Evolutionary conservation across 1,140 invertebrate genomes (phyloP).

Genomic region (Melitaea cinxia): DNA sequence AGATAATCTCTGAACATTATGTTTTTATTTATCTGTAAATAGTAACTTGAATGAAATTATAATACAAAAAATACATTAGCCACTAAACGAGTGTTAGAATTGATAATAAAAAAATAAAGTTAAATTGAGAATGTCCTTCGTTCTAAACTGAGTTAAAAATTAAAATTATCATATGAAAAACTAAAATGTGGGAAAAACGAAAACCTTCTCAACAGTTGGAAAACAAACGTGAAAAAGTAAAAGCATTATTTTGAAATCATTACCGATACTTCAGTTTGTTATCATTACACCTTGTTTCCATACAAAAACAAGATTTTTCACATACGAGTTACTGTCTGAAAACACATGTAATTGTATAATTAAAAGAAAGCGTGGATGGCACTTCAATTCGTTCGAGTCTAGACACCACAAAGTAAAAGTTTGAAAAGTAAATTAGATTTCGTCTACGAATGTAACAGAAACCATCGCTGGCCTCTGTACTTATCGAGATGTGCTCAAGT

Average conservation of each 20-base stretch:
- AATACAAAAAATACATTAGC: too few relatives aligned
- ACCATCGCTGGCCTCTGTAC: slow-evolving; percentile 66
- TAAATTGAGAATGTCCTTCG: too few relatives aligned
- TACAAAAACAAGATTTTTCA: not conserved
- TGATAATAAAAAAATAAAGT: too few relatives aligned
- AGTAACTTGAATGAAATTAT: too few relatives aligned
- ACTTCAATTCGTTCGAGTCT: slow-evolving; percentile 48
- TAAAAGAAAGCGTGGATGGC: slow-evolving; percentile 37
- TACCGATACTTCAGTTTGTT: too few relatives aligned
- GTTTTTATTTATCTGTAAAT: too few relatives aligned
- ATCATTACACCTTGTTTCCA: not conserved
- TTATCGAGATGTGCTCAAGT: slow-evolving; percentile 60
- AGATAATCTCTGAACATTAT: too few relatives aligned
- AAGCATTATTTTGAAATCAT: too few relatives aligned
- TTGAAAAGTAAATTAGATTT: slow-evolving; percentile 67
- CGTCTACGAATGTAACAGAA: slow-evolving; percentile 69
- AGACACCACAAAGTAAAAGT: slow-evolving; percentile 50
- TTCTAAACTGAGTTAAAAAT: too few relatives aligned
- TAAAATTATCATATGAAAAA: too few relatives aligned
- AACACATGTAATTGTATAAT: slow-evolving; percentile 16
- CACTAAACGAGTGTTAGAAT: too few relatives aligned
- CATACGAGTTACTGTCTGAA: not conserved
- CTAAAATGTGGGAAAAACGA: not conserved
- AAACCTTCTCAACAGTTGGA: not conserved
- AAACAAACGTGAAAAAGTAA: too few relatives aligned